Percentiles rank a stretch among this genome's conserved stretches.
Evolutionary conservation across 2,113 vertebrate species (phyloP).

Genomic region (Ariopsis seemanni): DNA sequence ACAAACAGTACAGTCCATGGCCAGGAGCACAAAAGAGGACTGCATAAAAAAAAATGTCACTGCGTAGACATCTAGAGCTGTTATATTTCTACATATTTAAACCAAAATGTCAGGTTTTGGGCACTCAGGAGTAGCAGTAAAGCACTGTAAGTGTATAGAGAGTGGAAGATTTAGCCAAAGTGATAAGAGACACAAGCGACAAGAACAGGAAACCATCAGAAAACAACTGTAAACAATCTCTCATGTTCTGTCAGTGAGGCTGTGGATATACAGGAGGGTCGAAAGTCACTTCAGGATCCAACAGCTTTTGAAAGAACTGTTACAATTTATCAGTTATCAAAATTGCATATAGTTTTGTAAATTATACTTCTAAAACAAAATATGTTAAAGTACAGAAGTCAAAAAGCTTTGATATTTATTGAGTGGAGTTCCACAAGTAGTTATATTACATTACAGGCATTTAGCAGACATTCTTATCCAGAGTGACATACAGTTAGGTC

Average conservation of each 20-base stretch:
- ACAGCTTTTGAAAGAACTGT: not conserved
- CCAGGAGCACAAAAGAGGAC: not conserved
- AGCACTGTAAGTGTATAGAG: not conserved
- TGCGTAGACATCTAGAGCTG: not conserved
- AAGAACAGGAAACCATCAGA: not conserved
- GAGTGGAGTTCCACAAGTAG: not conserved
- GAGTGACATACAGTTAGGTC: too few species aligned
- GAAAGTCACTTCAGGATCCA: not conserved
- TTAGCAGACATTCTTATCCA: too few species aligned
- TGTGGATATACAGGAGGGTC: not conserved
- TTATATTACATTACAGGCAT: too few species aligned
- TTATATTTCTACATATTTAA: not conserved
- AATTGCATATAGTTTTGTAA: not conserved
- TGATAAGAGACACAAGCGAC: not conserved
- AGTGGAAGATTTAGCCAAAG: not conserved
- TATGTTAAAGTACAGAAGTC: not conserved
- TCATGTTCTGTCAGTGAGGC: not conserved
- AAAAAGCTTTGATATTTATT: not conserved
- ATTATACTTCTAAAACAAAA: not conserved
- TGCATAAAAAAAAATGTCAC: not conserved
- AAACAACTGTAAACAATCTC: not conserved
- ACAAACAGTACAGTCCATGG: constrained; percentile 49
- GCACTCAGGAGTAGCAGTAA: not conserved
- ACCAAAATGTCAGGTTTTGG: not conserved
- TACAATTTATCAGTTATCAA: not conserved